phyloP scores from a whole-genome alignment of 1,140 invertebrate genomes.

The Pogonognathellus flavescens region DNA sequence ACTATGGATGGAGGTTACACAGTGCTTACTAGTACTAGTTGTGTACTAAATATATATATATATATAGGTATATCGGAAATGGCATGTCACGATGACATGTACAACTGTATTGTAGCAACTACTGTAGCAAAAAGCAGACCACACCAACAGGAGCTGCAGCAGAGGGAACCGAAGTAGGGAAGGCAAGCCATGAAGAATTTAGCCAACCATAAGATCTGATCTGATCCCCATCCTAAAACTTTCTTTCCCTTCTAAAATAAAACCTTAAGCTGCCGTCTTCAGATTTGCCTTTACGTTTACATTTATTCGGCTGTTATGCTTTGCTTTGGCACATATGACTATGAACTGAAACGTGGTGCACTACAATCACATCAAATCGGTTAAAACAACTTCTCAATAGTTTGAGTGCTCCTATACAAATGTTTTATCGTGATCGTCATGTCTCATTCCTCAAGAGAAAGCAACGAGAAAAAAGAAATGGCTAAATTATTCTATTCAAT shows the following conservation, averaged over 20 bases:
- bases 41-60: not conserved
- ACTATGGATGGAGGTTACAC: no score
- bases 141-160: not conserved
- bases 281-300: slow-evolving; percentile 37
- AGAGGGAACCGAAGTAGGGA: not conserved
- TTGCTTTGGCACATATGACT: not conserved
- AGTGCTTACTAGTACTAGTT: no score
- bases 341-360: not conserved
- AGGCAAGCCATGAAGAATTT: slow-evolving; percentile 35
- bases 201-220: slow-evolving; percentile 49
- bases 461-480: slow-evolving; percentile 3
- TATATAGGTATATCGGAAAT: not conserved
- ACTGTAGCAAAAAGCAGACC: not conserved
- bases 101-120: not conserved
- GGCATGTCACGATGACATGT: not conserved
- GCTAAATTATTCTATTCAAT: slow-evolving; percentile 49
- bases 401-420: slow-evolving; percentile 12
- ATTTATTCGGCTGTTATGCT: not conserved
- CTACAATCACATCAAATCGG: slow-evolving; percentile 41
- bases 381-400: slow-evolving; percentile 40
- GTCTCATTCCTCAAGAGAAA: not conserved
- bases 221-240: slow-evolving; percentile 41
- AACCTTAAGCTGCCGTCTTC: slow-evolving; percentile 37
- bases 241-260: slow-evolving; percentile 33
- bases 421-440: slow-evolving; percentile 31